Evolutionary conservation across 2,797 vertebrate species (phyloP).

Genomic region (Gymnoscopelus braueri): DNA sequence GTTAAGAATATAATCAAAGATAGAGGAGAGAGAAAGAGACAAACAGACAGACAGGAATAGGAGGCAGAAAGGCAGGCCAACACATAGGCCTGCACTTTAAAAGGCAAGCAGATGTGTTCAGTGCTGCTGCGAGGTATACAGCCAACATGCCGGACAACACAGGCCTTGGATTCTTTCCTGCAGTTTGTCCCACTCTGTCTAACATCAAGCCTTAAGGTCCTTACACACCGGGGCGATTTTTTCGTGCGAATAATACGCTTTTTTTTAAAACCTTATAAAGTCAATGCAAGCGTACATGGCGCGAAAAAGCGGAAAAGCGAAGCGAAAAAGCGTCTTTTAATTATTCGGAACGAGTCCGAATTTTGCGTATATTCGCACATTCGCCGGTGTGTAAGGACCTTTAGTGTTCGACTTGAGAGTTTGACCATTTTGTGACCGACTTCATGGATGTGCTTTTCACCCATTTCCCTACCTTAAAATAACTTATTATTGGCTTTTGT

Average conservation of each 20-base stretch:
- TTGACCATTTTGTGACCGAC: background rate
- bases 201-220: background rate
- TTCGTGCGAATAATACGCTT: too few species aligned
- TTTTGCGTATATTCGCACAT: too few species aligned
- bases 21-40: background rate
- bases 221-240: too few species aligned
- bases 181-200: background rate
- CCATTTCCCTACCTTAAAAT: background rate
- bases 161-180: background rate
- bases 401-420: background rate
- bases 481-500: too few species aligned
- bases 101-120: conserved; percentile 25
- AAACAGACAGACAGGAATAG: background rate
- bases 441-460: background rate
- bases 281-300: too few species aligned
- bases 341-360: too few species aligned
- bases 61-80: conserved; percentile 1
- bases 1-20: background rate
- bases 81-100: background rate
- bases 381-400: too few species aligned
- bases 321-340: too few species aligned
- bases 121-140: background rate
- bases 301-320: too few species aligned
- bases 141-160: background rate
- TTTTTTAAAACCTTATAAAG: too few species aligned